Base-by-base conservation (phyloP, 2,797 vertebrate species). In the Clamator glandarius region DNA sequence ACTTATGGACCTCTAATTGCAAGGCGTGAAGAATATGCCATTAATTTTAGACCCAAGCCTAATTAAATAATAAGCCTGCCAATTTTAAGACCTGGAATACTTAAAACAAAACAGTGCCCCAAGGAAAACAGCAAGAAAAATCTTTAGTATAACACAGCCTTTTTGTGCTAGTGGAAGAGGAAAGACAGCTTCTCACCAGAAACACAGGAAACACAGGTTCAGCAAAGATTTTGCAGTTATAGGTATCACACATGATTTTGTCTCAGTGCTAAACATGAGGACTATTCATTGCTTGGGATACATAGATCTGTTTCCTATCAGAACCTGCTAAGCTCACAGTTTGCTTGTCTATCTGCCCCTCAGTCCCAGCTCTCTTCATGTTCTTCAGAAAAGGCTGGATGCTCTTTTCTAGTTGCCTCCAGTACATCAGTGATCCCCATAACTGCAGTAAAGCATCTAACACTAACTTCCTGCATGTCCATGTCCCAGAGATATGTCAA, bases 231-330 rank as follows among this genome's bases (percentile, higher is more conserved):
- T 57, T 42, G 24, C 23, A 57, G 0, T 42, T 68, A 52, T 2
- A 5, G 11, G 4, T 77, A n/a, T n/a, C 7, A 50, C 41, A 36
- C 6, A 33, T 0, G 0, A 33, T 24, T 64, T 31, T 46, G 8
- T 50, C 33, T 29, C 44, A 23, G 8, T 15, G 20, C 42, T 48
- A 36, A 74, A 29, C 20, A 18, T 1, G 17, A 78, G n/a, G 26
- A n/a, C 16, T 59, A 16, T 36, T 54, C 50, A 46, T 15, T 46
- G 23, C 48, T 33, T 0, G 7, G 19, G 44, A 57, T 31, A 62
- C 8, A 9, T 1, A 57, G 69, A 46, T 19, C 20, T 63, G 41
- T 18, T 64, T 84, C 33, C 36, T 8, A 67, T 44, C 23, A 87
- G 55, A 70, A 63, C 20, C 35, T 48, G 29, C 42, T 61, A 14